Conservation (phyloP, 1,140 invertebrate genomes). For the Drosophila seguyi region DNA sequence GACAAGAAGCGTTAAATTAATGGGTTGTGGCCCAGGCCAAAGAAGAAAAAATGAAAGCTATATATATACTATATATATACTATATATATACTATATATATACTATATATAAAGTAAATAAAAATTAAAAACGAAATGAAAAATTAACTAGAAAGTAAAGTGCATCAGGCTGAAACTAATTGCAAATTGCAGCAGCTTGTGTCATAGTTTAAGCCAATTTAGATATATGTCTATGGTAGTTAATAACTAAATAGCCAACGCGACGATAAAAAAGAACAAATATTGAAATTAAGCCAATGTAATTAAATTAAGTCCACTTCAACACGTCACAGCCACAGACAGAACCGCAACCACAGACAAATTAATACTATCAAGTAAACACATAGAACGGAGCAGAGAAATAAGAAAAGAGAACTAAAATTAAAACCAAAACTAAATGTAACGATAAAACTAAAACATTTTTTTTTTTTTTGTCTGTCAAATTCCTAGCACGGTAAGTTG, state of each 20-base stretch:
- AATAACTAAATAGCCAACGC: constrained; percentile 47
- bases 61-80: too few species aligned
- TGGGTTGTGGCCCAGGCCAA: constrained; percentile 17
- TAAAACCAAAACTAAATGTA: constrained; percentile 26
- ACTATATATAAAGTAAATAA: not conserved
- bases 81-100: too few species aligned
- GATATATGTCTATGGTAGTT: constrained; percentile 46
- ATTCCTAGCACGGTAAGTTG: constrained; percentile 66
- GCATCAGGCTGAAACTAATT: constrained; percentile 30
- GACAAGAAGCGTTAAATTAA: constrained; percentile 23
- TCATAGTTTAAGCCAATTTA: constrained; percentile 46
- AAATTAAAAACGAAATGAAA: not conserved
- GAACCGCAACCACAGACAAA: constrained; percentile 25
- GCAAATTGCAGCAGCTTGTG: constrained; percentile 40
- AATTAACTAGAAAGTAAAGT: not conserved
- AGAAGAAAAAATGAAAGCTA: not conserved
- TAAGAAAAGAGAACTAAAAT: not conserved
- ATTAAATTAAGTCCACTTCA: constrained; percentile 69
- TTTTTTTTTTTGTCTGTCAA: constrained; percentile 65
- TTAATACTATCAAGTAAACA: constrained; percentile 49
- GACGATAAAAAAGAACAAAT: constrained; percentile 37
- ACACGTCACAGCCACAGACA: constrained; percentile 10
- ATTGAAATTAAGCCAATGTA: constrained; percentile 69
- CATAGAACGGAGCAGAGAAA: not conserved
- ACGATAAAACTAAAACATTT: constrained; percentile 2